These are phyloP conservation scores for Arvicanthis niloticus DNA, from an alignment of 2,113 vertebrate genomes.

Conservation along the genomic window DNA sequence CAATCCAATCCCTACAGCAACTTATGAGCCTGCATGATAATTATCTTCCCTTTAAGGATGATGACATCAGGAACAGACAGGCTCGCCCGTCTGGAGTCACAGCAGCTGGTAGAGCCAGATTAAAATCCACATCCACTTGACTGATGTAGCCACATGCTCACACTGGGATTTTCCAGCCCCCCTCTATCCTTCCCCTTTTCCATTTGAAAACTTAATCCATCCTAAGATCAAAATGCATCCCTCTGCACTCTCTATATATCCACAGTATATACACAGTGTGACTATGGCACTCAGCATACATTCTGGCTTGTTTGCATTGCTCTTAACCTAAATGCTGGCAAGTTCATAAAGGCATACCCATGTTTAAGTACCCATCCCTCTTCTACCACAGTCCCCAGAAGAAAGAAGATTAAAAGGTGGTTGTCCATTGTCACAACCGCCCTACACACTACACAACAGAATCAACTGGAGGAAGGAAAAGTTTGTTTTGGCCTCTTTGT, in stretches of 20 bases:
- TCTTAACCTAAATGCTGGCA: not conserved
- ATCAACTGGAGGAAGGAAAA: not conserved
- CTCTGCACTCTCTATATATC: not conserved
- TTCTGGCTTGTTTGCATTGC: not conserved
- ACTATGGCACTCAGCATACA: not conserved
- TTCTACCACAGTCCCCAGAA: not conserved
- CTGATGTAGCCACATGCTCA: not conserved
- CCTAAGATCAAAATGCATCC: not conserved
- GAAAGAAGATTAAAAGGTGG: not conserved
- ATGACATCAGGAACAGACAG: slow-evolving; percentile 6
- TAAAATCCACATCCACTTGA: not conserved
- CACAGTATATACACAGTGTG: not conserved
- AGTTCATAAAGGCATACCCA: not conserved
- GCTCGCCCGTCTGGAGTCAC: not conserved
- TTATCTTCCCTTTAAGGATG: not conserved
- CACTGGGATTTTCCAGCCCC: not conserved
- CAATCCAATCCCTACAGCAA: not conserved
- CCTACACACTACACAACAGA: not conserved
- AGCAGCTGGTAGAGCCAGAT: not conserved
- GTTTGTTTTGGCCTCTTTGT: not conserved
- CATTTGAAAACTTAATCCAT: not conserved
- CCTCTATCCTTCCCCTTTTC: not conserved
- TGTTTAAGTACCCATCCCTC: not conserved
- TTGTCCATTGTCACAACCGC: not conserved
- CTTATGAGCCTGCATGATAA: not conserved